A percentile compares a stretch with the other conserved stretches of the same genome.
Evolutionary conservation across 1,140 invertebrate species (phyloP).

Genomic region (Sweltsa coloradensis): DNA sequence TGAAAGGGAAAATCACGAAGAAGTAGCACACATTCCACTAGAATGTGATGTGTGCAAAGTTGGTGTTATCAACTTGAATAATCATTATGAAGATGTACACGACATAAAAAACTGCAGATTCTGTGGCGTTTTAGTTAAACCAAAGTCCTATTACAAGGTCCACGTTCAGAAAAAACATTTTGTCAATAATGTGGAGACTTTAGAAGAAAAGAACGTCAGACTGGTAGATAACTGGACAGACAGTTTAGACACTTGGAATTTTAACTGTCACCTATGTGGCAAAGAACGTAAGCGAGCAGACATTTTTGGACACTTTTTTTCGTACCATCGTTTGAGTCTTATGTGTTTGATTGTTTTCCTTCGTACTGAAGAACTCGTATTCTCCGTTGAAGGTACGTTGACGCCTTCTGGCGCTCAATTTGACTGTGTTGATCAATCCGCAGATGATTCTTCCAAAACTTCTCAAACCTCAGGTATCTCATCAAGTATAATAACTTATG

Average conservation of each 20-base stretch:
- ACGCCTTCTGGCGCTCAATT: not conserved
- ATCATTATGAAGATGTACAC: constrained; percentile 11
- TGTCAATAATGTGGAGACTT: constrained; percentile 8
- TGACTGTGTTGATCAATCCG: not conserved
- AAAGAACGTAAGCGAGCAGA: constrained; percentile 13
- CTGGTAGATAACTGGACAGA: constrained; percentile 8
- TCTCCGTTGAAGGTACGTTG: constrained; percentile 11
- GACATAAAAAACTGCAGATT: constrained; percentile 13
- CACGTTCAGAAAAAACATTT: constrained; percentile 15
- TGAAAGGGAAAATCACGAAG: constrained; percentile 11
- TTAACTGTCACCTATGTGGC: constrained; percentile 12
- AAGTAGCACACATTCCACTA: constrained; percentile 7
- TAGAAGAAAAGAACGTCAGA: constrained; percentile 7
- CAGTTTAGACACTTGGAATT: constrained; percentile 9
- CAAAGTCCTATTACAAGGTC: constrained; percentile 12
- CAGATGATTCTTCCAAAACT: constrained; percentile 2
- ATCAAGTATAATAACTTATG: constrained; percentile 9
- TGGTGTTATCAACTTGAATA: constrained; percentile 4
- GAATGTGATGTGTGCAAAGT: constrained; percentile 14
- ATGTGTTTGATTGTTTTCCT: constrained; percentile 11
- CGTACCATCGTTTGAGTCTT: constrained; percentile 13
- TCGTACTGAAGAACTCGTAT: constrained; percentile 5
- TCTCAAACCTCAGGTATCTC: constrained; percentile 10
- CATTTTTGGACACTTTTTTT: constrained; percentile 15
- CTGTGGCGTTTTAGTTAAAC: constrained; percentile 15